Base-by-base conservation (phyloP, 2,797 vertebrate genomes). In the Hybognathus amarus region DNA sequence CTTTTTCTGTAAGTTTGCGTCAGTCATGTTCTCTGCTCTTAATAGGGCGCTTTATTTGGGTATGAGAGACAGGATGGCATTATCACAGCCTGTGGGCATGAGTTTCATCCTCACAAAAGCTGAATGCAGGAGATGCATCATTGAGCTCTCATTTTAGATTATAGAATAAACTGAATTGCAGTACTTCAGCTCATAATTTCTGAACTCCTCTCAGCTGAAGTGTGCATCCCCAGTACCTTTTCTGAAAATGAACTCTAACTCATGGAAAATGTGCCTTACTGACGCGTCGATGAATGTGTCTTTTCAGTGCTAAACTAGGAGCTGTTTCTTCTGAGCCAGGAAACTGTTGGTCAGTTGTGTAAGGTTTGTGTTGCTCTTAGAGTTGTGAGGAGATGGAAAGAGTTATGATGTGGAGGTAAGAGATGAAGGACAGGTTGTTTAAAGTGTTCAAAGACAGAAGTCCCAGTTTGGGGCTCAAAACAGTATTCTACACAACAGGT, bases 291-390 rank as follows among this genome's bases (percentile, higher is more conserved):
- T 83, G 40, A 83, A 87, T 75, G 50, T 38, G 33, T 59, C 56
- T 70, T 85, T 87, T 80, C 81, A 83, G n/a, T 83, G 24, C 27
- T 82, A 77, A 87, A 87, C 54, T 87, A 47, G 79, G 59, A 83
- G 61, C 10, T 36, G 42, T 83, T 87, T 86, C 83, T 77, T 40
- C 68, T 15, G 40, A 82, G 86, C 85, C 89, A 87, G 89, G 85
- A 85, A 88, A 87, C 47, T 79, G 64, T 87, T 79, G 86, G 54
- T 74, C 78, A 75, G 71, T 59, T 59, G 24, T 82, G 64, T 63
- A 80, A 80, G 77, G 82, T 81, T 68, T 52, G 74, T 73, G 63
- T 79, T 70, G 74, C 76, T 67, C 76, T 85, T 69, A 27, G 80
- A 83, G 68, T 36, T 56, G 52, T 61, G 27, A 33, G 52, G 27